Evolutionary conservation across 2,113 vertebrate genomes (phyloP), one percentile per base, ranked within the genome.

Genomic region (Regulus satrapa): DNA sequence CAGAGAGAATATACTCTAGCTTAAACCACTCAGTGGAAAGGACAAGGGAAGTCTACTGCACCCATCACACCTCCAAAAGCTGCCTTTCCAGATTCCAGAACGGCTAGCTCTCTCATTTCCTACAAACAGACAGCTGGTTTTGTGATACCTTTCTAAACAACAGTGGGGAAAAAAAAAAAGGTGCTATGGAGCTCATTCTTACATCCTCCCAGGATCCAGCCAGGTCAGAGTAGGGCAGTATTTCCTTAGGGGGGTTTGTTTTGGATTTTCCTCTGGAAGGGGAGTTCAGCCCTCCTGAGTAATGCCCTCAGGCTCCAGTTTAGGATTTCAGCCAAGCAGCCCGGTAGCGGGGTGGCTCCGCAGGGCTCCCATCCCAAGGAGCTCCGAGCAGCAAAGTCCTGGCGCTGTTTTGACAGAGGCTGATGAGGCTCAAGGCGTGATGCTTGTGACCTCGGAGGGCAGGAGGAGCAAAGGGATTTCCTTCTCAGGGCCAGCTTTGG

Each of bases 211-310:
- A n/a, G n/a, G n/a, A n/a, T n/a, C n/a, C n/a, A n/a, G n/a, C n/a
- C n/a, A n/a, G 29, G 36, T 16, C 34, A 79, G 14, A 54, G 36
- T 1, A 19, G 29, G 31, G 10, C 9, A 28, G 12, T 7, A 59
- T 4, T 56, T 6, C 25, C 19, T 38, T 5, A 14, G 9, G 15
- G n/a, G 2, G 3, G 34, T 0, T 3, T 31, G 28, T 14, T 78
- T 52, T 29, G 40, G 6, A 12, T 1, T 3, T 25, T 20, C 7
- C 38, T 52, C 18, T 24, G 26, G 14, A 62, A 67, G 14, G 18
- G 20, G 38, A 59, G 40, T 3, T 15, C 31, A 77, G 29, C 28
- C 25, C 59, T 29, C 32, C 48, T 14, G 10, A 69, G 43, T 9
- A 25, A 55, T 3, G 9, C 38, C 49, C 71, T 51, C 41, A 69